phyloP scores from a whole-genome alignment of 2,797 vertebrate species.

The Dendrocincla fuliginosa region DNA sequence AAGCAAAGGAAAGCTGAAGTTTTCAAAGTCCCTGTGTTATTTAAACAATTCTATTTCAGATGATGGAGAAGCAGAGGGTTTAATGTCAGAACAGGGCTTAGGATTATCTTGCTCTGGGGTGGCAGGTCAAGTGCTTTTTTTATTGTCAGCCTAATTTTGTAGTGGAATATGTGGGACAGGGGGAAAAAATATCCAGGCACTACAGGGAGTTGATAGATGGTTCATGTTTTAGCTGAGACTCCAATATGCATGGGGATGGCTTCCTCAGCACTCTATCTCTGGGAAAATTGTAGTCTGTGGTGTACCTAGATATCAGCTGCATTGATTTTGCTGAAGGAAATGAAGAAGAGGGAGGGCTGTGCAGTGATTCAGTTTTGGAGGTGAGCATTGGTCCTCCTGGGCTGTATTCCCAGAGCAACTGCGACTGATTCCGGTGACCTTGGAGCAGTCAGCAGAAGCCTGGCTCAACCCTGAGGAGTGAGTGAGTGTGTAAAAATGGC shows the following conservation, averaged over 20 bases:
- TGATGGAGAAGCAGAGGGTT: background rate
- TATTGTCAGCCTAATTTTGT: background rate
- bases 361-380: background rate
- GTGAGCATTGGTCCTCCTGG: background rate
- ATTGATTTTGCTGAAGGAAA: background rate
- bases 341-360: background rate
- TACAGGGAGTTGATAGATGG: slow-evolving; percentile 41
- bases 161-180: slow-evolving; percentile 1
- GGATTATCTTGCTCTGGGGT: background rate
- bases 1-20: background rate
- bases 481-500: slow-evolving; percentile 38
- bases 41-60: background rate
- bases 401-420: slow-evolving; percentile 12
- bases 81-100: background rate
- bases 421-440: background rate
- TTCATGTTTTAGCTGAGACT: slow-evolving; percentile 49
- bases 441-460: slow-evolving; percentile 31
- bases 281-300: background rate
- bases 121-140: background rate
- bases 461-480: background rate
- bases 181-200: background rate
- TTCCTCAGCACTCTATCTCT: slow-evolving; percentile 26
- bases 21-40: background rate
- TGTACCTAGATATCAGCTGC: background rate
- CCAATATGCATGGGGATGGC: background rate